Evolutionary conservation across 2,888 invertebrate genomes (phyloP), one percentile per base, ranked within the genome.

Genomic region (Allygus modestus): DNA sequence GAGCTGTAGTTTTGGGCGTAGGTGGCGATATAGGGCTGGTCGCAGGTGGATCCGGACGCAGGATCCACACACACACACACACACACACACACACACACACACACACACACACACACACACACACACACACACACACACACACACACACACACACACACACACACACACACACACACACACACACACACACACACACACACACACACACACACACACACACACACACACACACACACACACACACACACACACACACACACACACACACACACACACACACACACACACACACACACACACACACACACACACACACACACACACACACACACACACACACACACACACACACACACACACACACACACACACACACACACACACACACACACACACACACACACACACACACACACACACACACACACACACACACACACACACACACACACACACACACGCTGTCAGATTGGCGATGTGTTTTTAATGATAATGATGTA

Each of bases 221-320:
- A 73, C 73, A 73, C 73, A 73, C 73, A 73, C 73, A 73, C 73
- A 73, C 73, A 73, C 73, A 73, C 73, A 73, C 73, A 73, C 73
- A 73, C 73, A 73, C 73, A 73, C 73, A 73, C 73, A 73, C 73
- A 73, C 33, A 73, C 73, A 73, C 73, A 73, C 73, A 73, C 73
- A 73, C 73, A 73, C 73, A 73, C 73, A 73, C 73, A 73, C 73
- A 73, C 73, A 73, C 73, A 73, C 73, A 73, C 73, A 73, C 73
- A 73, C 73, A 73, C 73, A 73, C 73, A 73, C 33, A 73, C 73
- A 73, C 73, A 73, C 73, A 73, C 73, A 73, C 73, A 73, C 73
- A 73, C 73, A 73, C 73, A 73, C 73, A 73, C 73, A 73, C 73
- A 73, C 73, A 73, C 73, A 73, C 73, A 73, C 73, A 73, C 73